Percentiles rank a stretch among this genome's conserved stretches.
These are phyloP conservation scores for Isoperla grammatica DNA, from an alignment of 2,888 invertebrate species.

Conservation along the genomic window DNA sequence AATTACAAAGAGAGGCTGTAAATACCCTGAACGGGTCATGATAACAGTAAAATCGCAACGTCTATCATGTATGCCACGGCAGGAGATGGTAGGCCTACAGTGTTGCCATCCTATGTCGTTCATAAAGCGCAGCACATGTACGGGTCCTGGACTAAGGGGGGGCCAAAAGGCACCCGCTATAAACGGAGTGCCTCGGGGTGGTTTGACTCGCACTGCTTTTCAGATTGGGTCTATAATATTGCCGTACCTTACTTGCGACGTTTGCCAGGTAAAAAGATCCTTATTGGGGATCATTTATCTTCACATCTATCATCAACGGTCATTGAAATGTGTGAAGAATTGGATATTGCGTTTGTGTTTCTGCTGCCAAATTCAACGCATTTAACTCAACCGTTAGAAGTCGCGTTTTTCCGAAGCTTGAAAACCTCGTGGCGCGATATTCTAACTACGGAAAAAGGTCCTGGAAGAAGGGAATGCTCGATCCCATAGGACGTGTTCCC, in stretches of 20 bases:
- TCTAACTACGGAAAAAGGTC: constrained; percentile 24
- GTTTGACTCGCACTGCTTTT: constrained; percentile 37
- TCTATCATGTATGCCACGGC: constrained; percentile 27
- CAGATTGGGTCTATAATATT: constrained; percentile 36
- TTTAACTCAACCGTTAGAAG: constrained; percentile 30
- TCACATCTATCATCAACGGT: constrained; percentile 26
- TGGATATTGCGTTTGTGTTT: constrained; percentile 29
- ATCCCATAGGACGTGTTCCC: constrained; percentile 19
- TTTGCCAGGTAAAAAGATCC: constrained; percentile 28
- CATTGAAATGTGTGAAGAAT: constrained; percentile 25
- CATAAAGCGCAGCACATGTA: constrained; percentile 29
- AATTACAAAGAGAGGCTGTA: constrained; percentile 26
- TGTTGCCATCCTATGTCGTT: constrained; percentile 31
- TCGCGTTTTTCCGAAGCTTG: constrained; percentile 30
- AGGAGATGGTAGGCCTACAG: constrained; percentile 25
- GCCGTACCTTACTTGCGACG: constrained; percentile 27
- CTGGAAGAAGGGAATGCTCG: constrained; percentile 16
- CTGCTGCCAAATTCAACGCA: constrained; percentile 30
- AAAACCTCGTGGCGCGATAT: constrained; percentile 28
- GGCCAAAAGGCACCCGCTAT: constrained; percentile 31
- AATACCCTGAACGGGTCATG: constrained; percentile 32
- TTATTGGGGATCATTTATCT: constrained; percentile 32
- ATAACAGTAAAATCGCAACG: constrained; percentile 26
- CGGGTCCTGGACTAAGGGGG: constrained; percentile 28
- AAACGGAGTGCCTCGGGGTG: constrained; percentile 36